Evolutionary conservation across 92 coral and sea anemone species (phyloP).

Genomic region (Pocillopora grandis): DNA sequence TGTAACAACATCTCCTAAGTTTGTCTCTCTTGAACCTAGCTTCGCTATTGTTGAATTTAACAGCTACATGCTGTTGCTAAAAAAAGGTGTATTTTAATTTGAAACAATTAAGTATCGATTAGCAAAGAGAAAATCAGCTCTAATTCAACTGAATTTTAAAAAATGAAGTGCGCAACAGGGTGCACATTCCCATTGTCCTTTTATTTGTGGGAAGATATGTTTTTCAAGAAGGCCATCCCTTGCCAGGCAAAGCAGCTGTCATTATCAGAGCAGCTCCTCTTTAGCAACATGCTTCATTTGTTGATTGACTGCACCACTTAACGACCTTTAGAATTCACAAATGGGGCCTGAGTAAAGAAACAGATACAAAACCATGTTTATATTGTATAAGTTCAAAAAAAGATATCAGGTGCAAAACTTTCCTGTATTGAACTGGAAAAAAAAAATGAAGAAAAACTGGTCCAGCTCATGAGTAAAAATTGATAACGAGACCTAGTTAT

Average conservation of each 20-base stretch:
- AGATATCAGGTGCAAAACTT: not conserved
- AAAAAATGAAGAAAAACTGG: too few species aligned
- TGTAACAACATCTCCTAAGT: too few species aligned
- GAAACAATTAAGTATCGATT: too few species aligned
- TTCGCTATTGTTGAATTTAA: too few species aligned
- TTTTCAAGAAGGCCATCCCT: not conserved
- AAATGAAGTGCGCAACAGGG: not conserved
- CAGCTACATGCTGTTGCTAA: too few species aligned
- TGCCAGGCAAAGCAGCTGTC: not conserved
- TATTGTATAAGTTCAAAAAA: not conserved
- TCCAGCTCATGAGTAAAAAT: too few species aligned
- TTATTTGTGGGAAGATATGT: not conserved
- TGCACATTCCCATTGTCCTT: not conserved
- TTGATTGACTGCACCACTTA: not conserved
- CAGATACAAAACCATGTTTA: not conserved
- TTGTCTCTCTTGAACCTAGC: too few species aligned
- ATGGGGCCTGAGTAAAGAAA: not conserved
- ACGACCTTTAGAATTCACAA: conserved; percentile 21
- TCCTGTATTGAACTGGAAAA: not conserved
- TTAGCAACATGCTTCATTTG: not conserved
- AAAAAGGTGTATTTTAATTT: too few species aligned
- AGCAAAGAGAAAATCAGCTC: not conserved
- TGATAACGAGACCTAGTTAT: too few species aligned
- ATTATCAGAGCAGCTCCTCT: not conserved
- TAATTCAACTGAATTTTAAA: not conserved